phyloP scores from a whole-genome alignment of 2,113 vertebrate species.

The Boulengerochromis microlepis region DNA sequence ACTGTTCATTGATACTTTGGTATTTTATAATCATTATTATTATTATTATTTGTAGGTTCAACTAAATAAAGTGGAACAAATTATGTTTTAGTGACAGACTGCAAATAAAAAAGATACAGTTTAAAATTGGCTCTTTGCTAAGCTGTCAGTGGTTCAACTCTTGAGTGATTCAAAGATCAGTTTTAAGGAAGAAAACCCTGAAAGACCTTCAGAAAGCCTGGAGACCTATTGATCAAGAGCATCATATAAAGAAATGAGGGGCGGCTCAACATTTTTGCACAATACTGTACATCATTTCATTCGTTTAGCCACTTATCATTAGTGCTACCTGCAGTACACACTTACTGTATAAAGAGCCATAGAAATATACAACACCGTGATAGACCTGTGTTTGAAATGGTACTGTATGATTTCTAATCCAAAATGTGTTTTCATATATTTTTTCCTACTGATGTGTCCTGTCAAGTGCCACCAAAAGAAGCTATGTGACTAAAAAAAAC shows the following conservation, averaged over 20 bases:
- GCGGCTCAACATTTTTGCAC: background rate
- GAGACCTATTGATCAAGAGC: background rate
- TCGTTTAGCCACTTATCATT: background rate
- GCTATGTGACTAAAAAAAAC: background rate
- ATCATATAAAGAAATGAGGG: background rate
- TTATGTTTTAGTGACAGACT: background rate
- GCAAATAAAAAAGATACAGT: background rate
- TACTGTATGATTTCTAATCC: background rate
- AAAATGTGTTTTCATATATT: background rate
- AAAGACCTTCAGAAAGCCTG: background rate
- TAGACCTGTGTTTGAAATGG: background rate
- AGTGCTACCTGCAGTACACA: background rate
- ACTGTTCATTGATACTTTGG: background rate
- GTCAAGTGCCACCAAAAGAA: background rate
- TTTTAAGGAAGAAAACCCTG: background rate
- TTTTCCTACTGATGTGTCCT: background rate
- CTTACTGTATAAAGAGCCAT: background rate
- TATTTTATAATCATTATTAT: background rate
- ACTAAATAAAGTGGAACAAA: background rate
- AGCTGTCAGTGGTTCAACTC: background rate
- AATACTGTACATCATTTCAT: background rate
- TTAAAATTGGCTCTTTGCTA: background rate
- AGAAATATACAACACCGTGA: background rate
- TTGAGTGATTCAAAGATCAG: background rate
- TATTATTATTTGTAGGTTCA: background rate